Evolutionary conservation across 2,113 vertebrate genomes (phyloP).

Genomic region (Caracal caracal): DNA sequence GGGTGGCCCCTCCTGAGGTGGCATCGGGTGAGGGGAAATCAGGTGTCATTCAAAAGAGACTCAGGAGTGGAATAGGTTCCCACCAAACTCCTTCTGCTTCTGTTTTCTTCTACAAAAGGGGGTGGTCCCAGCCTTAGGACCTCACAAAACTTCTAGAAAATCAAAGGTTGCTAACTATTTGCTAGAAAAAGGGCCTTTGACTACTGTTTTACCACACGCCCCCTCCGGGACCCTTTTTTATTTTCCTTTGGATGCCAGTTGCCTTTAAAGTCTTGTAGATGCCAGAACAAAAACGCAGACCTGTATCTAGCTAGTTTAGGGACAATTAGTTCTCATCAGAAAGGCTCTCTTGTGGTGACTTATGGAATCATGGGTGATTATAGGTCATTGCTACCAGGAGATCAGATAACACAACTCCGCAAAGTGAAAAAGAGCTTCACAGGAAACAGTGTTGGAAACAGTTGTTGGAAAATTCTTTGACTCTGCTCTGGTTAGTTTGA

Average conservation of each 20-base stretch:
- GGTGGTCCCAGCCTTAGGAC: not conserved
- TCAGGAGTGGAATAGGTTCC: not conserved
- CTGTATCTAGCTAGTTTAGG: not conserved
- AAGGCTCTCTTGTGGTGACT: not conserved
- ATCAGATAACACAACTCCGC: not conserved
- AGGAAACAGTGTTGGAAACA: not conserved
- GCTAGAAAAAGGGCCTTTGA: not conserved
- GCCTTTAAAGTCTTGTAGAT: not conserved
- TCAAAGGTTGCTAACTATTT: not conserved
- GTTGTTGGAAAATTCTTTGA: not conserved
- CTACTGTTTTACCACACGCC: fast-evolving
- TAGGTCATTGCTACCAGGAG: not conserved
- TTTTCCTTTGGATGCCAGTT: not conserved
- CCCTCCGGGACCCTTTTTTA: not conserved
- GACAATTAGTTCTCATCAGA: not conserved
- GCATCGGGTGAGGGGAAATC: not conserved
- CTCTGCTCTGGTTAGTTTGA: not conserved
- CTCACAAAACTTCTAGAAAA: not conserved
- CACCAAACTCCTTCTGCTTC: not conserved
- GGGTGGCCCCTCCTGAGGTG: not conserved
- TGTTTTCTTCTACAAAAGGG: not conserved
- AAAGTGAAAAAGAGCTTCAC: not conserved
- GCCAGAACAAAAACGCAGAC: not conserved
- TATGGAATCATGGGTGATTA: not conserved
- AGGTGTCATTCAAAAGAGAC: not conserved